Conservation (phyloP, 2,888 invertebrate genomes). For the Andrena haemorrhoa region DNA sequence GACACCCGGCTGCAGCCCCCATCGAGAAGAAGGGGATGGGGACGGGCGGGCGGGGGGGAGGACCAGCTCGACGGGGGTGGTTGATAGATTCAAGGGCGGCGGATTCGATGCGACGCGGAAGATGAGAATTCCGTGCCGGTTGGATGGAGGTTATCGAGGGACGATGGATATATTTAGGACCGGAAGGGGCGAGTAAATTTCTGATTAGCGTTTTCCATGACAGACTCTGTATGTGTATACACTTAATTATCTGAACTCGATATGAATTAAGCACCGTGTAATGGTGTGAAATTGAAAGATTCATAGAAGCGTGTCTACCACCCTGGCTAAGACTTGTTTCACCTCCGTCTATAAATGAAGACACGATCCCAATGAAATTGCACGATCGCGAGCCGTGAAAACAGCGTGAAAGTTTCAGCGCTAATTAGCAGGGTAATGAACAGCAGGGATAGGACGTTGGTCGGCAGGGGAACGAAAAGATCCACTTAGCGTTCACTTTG, state of each 20-base stretch:
- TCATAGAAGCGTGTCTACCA: no score
- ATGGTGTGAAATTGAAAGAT: no score
- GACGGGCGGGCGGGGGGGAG: neutral
- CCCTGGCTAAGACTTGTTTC: no score
- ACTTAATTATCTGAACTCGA: no score
- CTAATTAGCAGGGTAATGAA: constrained; percentile 28
- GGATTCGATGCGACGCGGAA: constrained; percentile 2
- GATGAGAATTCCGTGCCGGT: constrained; percentile 28
- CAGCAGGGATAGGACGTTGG: constrained; percentile 44
- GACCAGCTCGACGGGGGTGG: neutral
- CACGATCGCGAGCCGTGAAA: no score
- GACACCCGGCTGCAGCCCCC: constrained; percentile 42
- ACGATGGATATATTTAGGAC: constrained; percentile 1
- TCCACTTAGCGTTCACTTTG: constrained; percentile 72
- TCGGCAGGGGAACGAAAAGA: constrained; percentile 61
- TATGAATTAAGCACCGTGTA: no score
- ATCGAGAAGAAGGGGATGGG: neutral
- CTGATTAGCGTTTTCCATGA: neutral
- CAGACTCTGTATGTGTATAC: no score
- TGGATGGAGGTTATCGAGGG: neutral
- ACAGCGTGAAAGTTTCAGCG: constrained; percentile 10
- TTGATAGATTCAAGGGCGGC: constrained; percentile 24
- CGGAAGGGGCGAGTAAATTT: neutral
- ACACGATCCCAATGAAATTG: no score
- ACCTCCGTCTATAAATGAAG: no score